Conservation (phyloP, 2,888 invertebrate genomes). For the Dendrolimus pini region DNA sequence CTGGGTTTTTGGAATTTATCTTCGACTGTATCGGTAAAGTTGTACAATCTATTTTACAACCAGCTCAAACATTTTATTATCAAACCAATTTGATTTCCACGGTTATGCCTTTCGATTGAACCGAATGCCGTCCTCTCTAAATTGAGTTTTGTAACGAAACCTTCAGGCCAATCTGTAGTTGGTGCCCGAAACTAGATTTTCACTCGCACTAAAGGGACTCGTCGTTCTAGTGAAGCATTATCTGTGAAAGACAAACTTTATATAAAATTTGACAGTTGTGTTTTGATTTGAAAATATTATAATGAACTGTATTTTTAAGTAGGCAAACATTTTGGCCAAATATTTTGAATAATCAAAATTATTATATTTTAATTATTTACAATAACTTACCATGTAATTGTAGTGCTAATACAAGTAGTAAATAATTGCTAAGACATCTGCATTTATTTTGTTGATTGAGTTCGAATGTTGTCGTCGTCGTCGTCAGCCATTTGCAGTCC, state of each 20-base stretch:
- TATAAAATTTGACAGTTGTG: too few relatives aligned
- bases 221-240: conserved; percentile 6
- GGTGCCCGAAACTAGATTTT: conserved; percentile 29
- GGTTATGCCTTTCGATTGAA: conserved; percentile 32
- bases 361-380: too few relatives aligned
- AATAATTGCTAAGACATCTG: too few relatives aligned
- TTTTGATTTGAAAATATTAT: too few relatives aligned
- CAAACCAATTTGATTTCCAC: conserved; percentile 29
- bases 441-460: too few relatives aligned
- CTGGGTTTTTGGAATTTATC: background rate
- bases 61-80: conserved; percentile 18
- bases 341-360: too few relatives aligned
- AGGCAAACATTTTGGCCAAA: too few relatives aligned
- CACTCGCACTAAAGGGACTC: conserved; percentile 16
- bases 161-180: conserved; percentile 28
- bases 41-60: conserved; percentile 9
- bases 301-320: too few relatives aligned
- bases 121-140: conserved; percentile 28
- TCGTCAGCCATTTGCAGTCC: too few relatives aligned
- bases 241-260: background rate
- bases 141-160: conserved; percentile 42
- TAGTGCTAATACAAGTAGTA: too few relatives aligned
- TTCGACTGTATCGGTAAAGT: background rate
- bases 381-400: too few relatives aligned
- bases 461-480: too few relatives aligned